A percentile compares a stretch with the other conserved stretches of the same genome.
Evolutionary conservation across 1,140 invertebrate genomes (phyloP).

Genomic region (Drosophila varians): DNA sequence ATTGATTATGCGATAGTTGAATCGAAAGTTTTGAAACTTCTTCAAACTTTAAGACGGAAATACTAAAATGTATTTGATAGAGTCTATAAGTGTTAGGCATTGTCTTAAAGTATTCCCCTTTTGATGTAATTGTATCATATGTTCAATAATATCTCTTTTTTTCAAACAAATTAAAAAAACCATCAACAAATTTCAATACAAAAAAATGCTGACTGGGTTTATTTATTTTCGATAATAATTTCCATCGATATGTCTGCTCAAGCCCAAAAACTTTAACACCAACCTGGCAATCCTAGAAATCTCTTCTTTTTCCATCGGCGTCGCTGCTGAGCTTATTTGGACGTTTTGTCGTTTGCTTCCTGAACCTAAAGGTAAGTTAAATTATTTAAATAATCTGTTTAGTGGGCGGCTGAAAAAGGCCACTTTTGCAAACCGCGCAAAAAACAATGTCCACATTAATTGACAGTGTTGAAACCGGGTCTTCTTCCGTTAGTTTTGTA

Average conservation of each 20-base stretch:
- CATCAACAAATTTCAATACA: not conserved
- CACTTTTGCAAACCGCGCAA: not conserved
- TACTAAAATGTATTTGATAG: too few species aligned
- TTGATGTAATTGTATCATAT: too few species aligned
- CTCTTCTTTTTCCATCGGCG: conserved; percentile 19
- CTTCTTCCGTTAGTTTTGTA: not conserved
- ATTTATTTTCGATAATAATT: not conserved
- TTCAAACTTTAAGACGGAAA: not conserved
- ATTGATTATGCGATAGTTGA: conserved; percentile 6
- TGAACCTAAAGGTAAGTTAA: conserved; percentile 21
- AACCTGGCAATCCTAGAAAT: not conserved
- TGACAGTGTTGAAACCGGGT: not conserved
- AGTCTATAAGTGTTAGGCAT: too few species aligned
- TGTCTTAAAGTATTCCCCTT: too few species aligned
- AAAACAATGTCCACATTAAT: not conserved
- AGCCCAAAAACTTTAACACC: not conserved
- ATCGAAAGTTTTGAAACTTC: not conserved
- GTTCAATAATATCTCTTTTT: too few species aligned
- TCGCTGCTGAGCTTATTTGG: conserved; percentile 18
- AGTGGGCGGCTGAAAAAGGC: not conserved
- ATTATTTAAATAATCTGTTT: conserved; percentile 8
- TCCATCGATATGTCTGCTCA: not conserved
- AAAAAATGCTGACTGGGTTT: not conserved
- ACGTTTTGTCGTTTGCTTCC: conserved; percentile 14
- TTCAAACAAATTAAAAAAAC: too few species aligned